These are phyloP conservation scores for Hapalemur alaotrensis DNA, from an alignment of 2,797 vertebrate species.

Conservation along the genomic window DNA sequence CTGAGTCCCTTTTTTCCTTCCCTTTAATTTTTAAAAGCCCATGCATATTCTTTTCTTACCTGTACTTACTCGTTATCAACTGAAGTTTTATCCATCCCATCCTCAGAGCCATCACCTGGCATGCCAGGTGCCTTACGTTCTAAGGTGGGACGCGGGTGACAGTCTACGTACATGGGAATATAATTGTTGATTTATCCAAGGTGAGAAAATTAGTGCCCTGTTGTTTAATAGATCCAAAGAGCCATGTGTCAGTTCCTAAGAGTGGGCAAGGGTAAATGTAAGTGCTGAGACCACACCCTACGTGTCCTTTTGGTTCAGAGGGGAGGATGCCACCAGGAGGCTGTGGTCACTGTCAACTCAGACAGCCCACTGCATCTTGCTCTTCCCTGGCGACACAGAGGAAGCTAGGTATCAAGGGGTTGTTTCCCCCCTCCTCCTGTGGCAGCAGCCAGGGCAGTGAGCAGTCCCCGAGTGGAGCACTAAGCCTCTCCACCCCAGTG, in stretches of 20 bases:
- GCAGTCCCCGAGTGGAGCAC: neutral
- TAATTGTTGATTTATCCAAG: neutral
- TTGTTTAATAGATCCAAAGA: neutral
- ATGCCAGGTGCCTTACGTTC: slow-evolving; percentile 25
- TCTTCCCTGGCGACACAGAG: neutral
- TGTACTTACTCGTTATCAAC: neutral
- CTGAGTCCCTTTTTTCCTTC: neutral
- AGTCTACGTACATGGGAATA: neutral
- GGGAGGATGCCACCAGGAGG: neutral
- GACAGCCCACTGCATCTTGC: neutral
- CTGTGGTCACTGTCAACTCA: neutral
- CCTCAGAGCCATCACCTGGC: neutral
- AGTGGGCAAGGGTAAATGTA: neutral
- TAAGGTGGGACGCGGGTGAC: neutral
- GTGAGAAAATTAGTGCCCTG: neutral
- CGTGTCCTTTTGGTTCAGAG: neutral
- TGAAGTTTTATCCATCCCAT: neutral
- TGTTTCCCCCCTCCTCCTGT: neutral
- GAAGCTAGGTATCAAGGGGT: neutral
- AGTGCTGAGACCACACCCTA: neutral
- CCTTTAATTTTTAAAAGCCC: neutral
- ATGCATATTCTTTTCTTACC: neutral
- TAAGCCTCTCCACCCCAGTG: neutral
- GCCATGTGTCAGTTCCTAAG: neutral
- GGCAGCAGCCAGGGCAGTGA: neutral